Conservation (phyloP, 2,113 vertebrate genomes). For the Dasyprocta punctata region DNA sequence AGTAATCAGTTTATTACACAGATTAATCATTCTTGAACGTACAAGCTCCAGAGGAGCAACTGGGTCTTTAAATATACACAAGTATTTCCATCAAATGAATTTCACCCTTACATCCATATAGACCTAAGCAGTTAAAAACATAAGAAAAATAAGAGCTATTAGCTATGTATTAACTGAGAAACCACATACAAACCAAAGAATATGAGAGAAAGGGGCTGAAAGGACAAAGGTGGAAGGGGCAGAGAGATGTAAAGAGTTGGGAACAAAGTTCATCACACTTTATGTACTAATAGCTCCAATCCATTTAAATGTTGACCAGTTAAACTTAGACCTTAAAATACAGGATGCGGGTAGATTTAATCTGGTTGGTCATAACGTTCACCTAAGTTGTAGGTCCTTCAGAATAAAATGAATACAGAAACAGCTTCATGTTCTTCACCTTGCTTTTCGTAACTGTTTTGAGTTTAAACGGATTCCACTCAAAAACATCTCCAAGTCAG, state of each 20-base stretch:
- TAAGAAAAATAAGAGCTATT: conserved; percentile 96
- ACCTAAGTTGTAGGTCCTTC: conserved; percentile 91
- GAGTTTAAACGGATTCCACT: conserved; percentile 91
- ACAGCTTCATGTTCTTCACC: conserved; percentile 90
- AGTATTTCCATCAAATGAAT: conserved; percentile 96
- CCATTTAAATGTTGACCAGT: conserved; percentile 83
- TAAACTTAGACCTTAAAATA: conserved; percentile 87
- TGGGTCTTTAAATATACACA: conserved; percentile 99
- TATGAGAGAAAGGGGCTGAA: conserved; percentile 80
- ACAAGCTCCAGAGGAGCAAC: conserved; percentile 98
- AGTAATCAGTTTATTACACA: conserved; percentile 99
- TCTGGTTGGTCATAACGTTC: conserved; percentile 87
- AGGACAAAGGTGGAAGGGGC: conserved; percentile 58
- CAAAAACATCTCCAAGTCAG: conserved; percentile 79
- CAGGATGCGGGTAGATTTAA: conserved; percentile 87
- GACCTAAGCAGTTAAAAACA: conserved; percentile 95
- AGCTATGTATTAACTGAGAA: conserved; percentile 97
- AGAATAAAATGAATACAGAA: conserved; percentile 90
- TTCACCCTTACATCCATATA: conserved; percentile 97
- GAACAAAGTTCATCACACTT: conserved; percentile 90
- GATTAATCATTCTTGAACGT: conserved; percentile 98
- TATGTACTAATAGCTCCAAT: conserved; percentile 93
- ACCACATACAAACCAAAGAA: conserved; percentile 93
- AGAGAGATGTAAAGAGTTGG: conserved; percentile 82
- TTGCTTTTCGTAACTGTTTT: conserved; percentile 90